Evolutionary conservation across 64 coral and sea anemone genomes (phyloP).

Genomic region (Montipora capricornis): DNA sequence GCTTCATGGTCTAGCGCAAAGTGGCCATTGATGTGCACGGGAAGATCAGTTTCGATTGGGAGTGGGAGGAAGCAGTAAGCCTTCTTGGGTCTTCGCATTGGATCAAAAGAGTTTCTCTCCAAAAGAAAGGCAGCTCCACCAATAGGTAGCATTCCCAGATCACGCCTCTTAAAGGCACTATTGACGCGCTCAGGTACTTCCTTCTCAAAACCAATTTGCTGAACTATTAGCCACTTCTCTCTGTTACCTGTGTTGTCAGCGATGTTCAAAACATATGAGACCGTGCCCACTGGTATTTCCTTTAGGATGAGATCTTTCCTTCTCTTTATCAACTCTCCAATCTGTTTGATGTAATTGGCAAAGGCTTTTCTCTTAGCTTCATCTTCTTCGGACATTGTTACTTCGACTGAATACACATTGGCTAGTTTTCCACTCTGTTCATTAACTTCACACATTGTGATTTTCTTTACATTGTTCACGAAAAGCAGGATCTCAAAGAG

Average conservation of each 20-base stretch:
- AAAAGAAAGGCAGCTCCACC: slow-evolving; percentile 41
- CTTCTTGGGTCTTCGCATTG: neutral
- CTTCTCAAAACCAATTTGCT: slow-evolving; percentile 80
- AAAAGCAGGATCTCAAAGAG: slow-evolving; percentile 76
- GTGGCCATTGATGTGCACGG: slow-evolving; percentile 93
- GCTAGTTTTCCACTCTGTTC: slow-evolving; percentile 27
- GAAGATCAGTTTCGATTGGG: slow-evolving; percentile 74
- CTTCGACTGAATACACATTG: slow-evolving; percentile 56
- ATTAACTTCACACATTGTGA: slow-evolving; percentile 79
- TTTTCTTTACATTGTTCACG: slow-evolving; percentile 80
- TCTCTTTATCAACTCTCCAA: slow-evolving; percentile 5
- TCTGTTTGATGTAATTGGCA: slow-evolving; percentile 23
- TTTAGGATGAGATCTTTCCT: slow-evolving; percentile 3
- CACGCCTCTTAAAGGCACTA: slow-evolving; percentile 25
- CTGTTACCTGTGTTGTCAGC: slow-evolving; percentile 54
- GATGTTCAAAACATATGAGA: slow-evolving; percentile 69
- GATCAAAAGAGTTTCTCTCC: neutral
- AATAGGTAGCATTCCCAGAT: slow-evolving; percentile 50
- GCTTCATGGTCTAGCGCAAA: slow-evolving; percentile 94
- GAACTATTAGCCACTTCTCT: slow-evolving; percentile 76
- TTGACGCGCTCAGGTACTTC: slow-evolving; percentile 5
- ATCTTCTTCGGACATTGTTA: slow-evolving; percentile 52
- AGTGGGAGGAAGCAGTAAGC: slow-evolving; percentile 83
- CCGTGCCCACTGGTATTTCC: slow-evolving; percentile 62
- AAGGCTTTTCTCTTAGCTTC: slow-evolving; percentile 74